Percentiles rank a stretch among this genome's conserved stretches.
These are phyloP conservation scores for Isurus oxyrinchus DNA, from an alignment of 2,113 vertebrate genomes.

Conservation along the genomic window DNA sequence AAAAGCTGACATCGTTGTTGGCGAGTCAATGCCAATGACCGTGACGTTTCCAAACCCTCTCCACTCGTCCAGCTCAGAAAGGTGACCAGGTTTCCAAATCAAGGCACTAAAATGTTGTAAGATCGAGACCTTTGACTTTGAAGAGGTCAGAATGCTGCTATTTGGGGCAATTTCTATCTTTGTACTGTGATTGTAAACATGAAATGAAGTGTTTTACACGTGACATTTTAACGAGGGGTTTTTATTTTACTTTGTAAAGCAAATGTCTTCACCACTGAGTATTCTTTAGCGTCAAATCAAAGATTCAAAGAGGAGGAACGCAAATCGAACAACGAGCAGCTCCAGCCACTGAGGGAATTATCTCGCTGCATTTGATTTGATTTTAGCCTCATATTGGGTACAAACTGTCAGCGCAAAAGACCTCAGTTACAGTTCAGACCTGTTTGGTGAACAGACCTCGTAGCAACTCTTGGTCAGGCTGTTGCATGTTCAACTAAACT, in stretches of 20 bases:
- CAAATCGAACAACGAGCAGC: neutral
- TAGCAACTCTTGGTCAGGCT: neutral
- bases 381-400: neutral
- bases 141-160: neutral
- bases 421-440: neutral
- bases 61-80: neutral
- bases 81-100: neutral
- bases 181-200: neutral
- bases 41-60: conserved; percentile 38
- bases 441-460: neutral
- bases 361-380: neutral
- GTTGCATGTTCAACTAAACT: neutral
- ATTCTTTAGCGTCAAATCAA: too few species aligned
- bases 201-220: neutral
- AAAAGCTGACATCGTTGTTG: conserved; percentile 47
- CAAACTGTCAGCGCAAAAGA: too few species aligned
- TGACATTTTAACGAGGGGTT: neutral
- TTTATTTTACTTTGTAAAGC: neutral
- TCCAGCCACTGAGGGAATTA: too few species aligned
- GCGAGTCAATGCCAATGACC: neutral
- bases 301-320: neutral
- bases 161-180: neutral
- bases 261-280: neutral
- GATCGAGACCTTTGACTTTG: neutral
- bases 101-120: neutral